Evolutionary conservation across 2,888 invertebrate genomes (phyloP), one percentile per base, ranked within the genome.

Genomic region (Glomeris marginata): DNA sequence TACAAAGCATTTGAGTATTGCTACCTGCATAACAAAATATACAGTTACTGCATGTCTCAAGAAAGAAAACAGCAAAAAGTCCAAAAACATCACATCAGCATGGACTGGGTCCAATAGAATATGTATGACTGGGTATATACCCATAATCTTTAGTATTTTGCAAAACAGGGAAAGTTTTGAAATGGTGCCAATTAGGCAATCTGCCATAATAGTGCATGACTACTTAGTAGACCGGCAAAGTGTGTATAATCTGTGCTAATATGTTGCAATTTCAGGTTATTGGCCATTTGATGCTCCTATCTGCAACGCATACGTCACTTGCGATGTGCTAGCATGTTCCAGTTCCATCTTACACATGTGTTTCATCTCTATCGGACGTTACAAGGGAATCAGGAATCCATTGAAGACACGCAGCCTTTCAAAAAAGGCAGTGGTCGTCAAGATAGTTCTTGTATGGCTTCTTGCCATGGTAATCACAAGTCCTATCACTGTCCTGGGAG

Each of bases 391-490:
- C 42, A 59, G 67, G 22, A 67, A 69, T 55, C 74, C 74, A 2
- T 67, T 74, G 59, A 67, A 62, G 51, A 64, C 62, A 33, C 59
- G 67, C 22, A 62, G 60, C 56, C 62, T 59, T 50, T 62, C 62
- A 35, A 57, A 59, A 46, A 58, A 59, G 22, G 56, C 59, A 20
- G 87, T 88, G 28, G 80, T 81, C 0, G 72, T 92, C 55, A 94
- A 95, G 71, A 92, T 97, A 48, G 77, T 81, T 15, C 81, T 91
- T 63, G 94, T 94, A 1, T 95, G 95, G 95, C 72, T 91, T 40
- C 73, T 91, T 50, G 88, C 94, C 47, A 80, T 87, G 52, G 84
- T 88, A 18, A 90, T 91, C 81, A 88, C 90, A 61, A 74, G 87
- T 57, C 91, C 91, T 1, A 72, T 92, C 47, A 86, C 66, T 8